Percentiles rank a stretch among this genome's conserved stretches.
These are phyloP conservation scores for Triplophysa yarkandensis DNA, from an alignment of 2,797 vertebrate genomes.

Conservation along the genomic window DNA sequence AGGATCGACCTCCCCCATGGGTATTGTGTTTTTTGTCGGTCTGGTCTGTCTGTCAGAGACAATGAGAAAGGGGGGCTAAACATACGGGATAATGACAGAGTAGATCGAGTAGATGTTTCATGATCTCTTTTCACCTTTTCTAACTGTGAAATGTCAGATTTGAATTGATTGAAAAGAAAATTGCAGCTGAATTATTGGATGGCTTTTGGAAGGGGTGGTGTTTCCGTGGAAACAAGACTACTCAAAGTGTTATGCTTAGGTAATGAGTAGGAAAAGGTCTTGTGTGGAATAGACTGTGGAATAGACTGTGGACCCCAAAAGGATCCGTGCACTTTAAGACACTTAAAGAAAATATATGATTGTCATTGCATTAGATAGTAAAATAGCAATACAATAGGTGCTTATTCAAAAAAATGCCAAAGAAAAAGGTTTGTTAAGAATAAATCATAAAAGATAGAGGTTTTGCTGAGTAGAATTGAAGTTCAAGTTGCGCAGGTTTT, in stretches of 20 bases:
- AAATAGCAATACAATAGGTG: neutral
- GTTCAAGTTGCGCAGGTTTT: neutral
- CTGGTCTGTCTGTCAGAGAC: slow-evolving; percentile 6
- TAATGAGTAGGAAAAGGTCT: slow-evolving; percentile 35
- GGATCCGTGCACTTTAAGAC: neutral
- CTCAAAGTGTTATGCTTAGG: slow-evolving; percentile 9
- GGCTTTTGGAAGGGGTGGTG: neutral
- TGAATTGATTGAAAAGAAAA: slow-evolving; percentile 43
- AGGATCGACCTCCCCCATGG: slow-evolving; percentile 25
- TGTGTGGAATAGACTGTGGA: neutral
- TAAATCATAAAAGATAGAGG: neutral
- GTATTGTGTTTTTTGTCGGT: slow-evolving; percentile 25
- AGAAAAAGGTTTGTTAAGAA: neutral
- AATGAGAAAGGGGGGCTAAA: neutral
- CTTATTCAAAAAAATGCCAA: neutral
- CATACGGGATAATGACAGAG: slow-evolving; percentile 4
- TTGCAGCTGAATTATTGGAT: slow-evolving; percentile 38
- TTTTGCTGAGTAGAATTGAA: too few species aligned
- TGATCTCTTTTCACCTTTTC: slow-evolving; percentile 33
- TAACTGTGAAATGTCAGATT: slow-evolving; percentile 41
- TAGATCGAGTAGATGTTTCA: slow-evolving; percentile 6
- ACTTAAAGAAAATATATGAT: slow-evolving; percentile 7
- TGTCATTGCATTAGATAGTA: slow-evolving; percentile 6
- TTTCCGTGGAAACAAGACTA: slow-evolving; percentile 25
- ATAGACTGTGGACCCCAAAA: neutral